Percentiles rank a stretch among this genome's conserved stretches.
Conservation (phyloP, 2,797 vertebrate genomes). For the Pangasius larnaudii region DNA sequence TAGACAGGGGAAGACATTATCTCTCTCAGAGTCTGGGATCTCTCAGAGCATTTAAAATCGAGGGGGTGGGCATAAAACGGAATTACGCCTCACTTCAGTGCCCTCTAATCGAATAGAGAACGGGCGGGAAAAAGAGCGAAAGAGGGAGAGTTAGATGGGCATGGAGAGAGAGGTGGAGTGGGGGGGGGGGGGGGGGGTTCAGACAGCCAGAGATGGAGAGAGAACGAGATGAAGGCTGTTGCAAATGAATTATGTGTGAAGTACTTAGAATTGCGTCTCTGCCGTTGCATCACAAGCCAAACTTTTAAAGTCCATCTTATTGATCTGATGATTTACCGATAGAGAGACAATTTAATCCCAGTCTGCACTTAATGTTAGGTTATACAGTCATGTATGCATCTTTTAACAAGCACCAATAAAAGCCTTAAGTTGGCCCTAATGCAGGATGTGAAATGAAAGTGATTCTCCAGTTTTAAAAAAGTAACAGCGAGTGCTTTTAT, state of each 20-base stretch:
- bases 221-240: background rate
- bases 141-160: conserved; percentile 8
- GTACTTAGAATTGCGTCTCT: conserved; percentile 6
- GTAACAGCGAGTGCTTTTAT: background rate
- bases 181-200: background rate
- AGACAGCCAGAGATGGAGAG: background rate
- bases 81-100: conserved; percentile 52
- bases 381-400: conserved; percentile 1
- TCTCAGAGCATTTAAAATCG: conserved; percentile 72
- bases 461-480: conserved; percentile 9
- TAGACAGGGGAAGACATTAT: conserved; percentile 42
- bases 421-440: background rate
- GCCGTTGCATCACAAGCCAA: conserved; percentile 15
- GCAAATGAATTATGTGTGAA: conserved; percentile 26
- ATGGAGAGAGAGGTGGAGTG: background rate
- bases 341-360: conserved; percentile 33
- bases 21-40: conserved; percentile 79
- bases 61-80: conserved; percentile 32
- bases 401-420: conserved; percentile 4
- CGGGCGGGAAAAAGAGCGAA: background rate
- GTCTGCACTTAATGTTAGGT: conserved; percentile 21
- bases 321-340: conserved; percentile 37
- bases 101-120: conserved; percentile 51
- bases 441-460: conserved; percentile 17
- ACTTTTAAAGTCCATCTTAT: conserved; percentile 36